Conservation (phyloP, 2,888 invertebrate genomes). For the Drosophila macrospina region DNA sequence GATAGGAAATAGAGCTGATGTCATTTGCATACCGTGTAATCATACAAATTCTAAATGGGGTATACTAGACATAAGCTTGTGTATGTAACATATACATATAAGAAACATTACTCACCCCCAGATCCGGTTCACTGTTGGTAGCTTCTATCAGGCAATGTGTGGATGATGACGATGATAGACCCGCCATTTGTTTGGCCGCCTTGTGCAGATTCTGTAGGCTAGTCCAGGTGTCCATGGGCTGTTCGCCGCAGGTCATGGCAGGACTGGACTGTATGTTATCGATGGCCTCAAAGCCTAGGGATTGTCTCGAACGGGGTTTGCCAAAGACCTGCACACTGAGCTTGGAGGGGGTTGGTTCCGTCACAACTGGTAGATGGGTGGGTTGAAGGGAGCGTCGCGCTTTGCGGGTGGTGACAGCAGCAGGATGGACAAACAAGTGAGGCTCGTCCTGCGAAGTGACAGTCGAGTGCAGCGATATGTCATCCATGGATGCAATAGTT, state of each 20-base stretch:
- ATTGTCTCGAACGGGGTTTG: slow-evolving; percentile 68
- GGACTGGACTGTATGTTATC: slow-evolving; percentile 59
- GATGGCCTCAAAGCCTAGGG: slow-evolving; percentile 76
- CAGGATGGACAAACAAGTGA: slow-evolving; percentile 73
- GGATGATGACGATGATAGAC: slow-evolving; percentile 41
- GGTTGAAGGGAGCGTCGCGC: slow-evolving; percentile 67
- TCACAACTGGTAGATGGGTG: neutral
- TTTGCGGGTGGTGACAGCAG: slow-evolving; percentile 59
- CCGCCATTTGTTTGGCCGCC: slow-evolving; percentile 46
- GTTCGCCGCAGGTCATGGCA: slow-evolving; percentile 20
- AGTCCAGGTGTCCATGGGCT: slow-evolving; percentile 86
- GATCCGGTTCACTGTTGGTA: slow-evolving; percentile 89
- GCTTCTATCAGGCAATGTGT: slow-evolving; percentile 83
- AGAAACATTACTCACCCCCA: slow-evolving; percentile 85
- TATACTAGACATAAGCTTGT: too few species aligned
- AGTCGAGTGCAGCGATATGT: slow-evolving; percentile 87
- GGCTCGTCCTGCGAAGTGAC: slow-evolving; percentile 63
- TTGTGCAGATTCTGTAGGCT: slow-evolving; percentile 88
- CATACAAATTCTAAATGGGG: neutral
- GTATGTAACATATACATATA: neutral
- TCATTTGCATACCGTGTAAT: neutral
- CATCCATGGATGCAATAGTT: slow-evolving; percentile 86
- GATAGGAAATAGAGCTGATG: too few species aligned
- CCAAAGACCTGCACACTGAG: slow-evolving; percentile 89
- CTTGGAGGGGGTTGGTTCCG: slow-evolving; percentile 82